Percentiles rank a stretch among this genome's conserved stretches.
These are phyloP conservation scores for Drosophila neonasuta DNA, from an alignment of 2,888 invertebrate species.

Conservation along the genomic window DNA sequence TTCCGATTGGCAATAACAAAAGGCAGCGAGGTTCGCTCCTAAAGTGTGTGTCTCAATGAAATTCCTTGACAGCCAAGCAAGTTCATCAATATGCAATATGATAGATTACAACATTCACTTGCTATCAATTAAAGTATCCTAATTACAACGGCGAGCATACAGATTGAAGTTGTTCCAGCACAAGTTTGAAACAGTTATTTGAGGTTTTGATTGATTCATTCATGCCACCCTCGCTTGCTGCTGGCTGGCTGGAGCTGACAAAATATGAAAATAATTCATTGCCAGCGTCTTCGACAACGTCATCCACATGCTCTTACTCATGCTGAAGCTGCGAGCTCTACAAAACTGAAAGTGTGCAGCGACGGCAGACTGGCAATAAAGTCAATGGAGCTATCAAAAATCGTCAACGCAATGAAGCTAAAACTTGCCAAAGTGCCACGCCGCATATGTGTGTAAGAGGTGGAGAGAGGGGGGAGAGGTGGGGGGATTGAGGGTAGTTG, in stretches of 20 bases:
- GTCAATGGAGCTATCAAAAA: conserved; percentile 77
- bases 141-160: background rate
- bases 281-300: conserved; percentile 23
- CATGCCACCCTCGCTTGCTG: conserved; percentile 36
- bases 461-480: background rate
- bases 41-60: conserved; percentile 1
- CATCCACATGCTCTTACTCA: background rate
- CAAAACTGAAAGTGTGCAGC: conserved; percentile 66
- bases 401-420: conserved; percentile 71
- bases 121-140: background rate
- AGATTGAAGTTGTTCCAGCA: background rate
- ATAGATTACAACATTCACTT: background rate
- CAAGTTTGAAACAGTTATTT: background rate
- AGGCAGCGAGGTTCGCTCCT: conserved; percentile 13
- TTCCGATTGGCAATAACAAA: conserved; percentile 56
- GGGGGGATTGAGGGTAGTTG: background rate
- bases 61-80: background rate
- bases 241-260: conserved; percentile 2
- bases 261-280: conserved; percentile 75
- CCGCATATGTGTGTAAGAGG: conserved; percentile 40
- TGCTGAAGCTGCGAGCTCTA: conserved; percentile 16
- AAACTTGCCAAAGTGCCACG: conserved; percentile 65
- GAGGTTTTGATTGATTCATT: conserved; percentile 17
- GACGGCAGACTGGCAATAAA: conserved; percentile 64
- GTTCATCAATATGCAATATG: background rate